These are phyloP conservation scores for Agrilus cyanescens DNA, from an alignment of 2,888 invertebrate species.

Conservation along the genomic window DNA sequence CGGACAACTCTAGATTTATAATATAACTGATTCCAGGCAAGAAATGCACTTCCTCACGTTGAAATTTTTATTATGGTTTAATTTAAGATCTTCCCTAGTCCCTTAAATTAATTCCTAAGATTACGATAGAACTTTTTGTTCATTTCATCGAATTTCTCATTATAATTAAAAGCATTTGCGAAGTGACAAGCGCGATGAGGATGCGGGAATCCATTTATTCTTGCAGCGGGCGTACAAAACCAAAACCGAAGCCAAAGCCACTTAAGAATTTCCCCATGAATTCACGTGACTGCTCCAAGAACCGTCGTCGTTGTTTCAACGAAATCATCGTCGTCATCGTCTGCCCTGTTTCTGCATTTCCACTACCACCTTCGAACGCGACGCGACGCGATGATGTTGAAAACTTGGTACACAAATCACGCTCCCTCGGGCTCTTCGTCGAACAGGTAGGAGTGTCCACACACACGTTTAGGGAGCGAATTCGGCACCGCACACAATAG, in stretches of 20 bases:
- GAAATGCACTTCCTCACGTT: too few relatives aligned
- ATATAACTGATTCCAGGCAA: too few relatives aligned
- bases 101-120: too few relatives aligned
- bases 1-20: too few relatives aligned
- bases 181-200: conserved; percentile 12
- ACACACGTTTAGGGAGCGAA: conserved; percentile 17
- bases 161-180: too few relatives aligned
- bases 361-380: not conserved
- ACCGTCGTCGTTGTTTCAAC: conserved; percentile 14
- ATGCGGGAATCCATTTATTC: conserved; percentile 23
- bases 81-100: too few relatives aligned
- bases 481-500: conserved; percentile 22
- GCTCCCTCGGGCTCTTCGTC: conserved; percentile 17
- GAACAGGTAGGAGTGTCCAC: conserved; percentile 23
- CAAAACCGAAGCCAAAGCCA: conserved; percentile 29
- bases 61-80: too few relatives aligned
- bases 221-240: conserved; percentile 13
- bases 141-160: too few relatives aligned
- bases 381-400: conserved; percentile 13
- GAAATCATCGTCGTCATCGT: conserved; percentile 22
- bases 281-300: conserved; percentile 24
- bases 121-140: too few relatives aligned
- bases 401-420: conserved; percentile 25
- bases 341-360: conserved; percentile 6
- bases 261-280: conserved; percentile 28